These are phyloP conservation scores for Notamacropus eugenii DNA, from an alignment of 2,797 vertebrate genomes.

Conservation along the genomic window DNA sequence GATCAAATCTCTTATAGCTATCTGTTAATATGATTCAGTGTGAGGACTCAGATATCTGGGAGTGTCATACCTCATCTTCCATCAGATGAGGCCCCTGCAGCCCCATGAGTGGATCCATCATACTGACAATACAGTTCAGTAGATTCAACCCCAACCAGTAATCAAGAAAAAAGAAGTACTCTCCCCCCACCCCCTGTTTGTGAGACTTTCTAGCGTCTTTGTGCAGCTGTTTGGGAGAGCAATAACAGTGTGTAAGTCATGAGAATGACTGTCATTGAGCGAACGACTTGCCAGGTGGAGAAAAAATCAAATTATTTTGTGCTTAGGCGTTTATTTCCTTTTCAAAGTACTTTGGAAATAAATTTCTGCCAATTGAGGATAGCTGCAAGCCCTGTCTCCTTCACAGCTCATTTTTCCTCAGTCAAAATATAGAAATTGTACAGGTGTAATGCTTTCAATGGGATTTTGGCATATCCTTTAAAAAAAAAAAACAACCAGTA, in stretches of 20 bases:
- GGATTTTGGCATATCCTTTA: background rate
- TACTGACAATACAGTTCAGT: slow-evolving; percentile 11
- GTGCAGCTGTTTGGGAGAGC: background rate
- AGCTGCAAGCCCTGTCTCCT: slow-evolving; percentile 42
- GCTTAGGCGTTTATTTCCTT: slow-evolving; percentile 60
- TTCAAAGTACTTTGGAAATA: slow-evolving; percentile 58
- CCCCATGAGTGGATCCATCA: slow-evolving; percentile 12
- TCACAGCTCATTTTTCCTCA: slow-evolving; percentile 54
- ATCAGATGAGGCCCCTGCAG: background rate
- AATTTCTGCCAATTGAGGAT: slow-evolving; percentile 53
- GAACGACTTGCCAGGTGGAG: slow-evolving; percentile 32
- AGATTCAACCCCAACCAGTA: background rate
- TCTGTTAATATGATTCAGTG: background rate
- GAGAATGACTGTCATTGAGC: slow-evolving; percentile 54
- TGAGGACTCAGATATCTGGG: background rate
- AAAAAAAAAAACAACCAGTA: slow-evolving; percentile 43
- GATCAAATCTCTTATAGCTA: background rate
- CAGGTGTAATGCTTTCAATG: background rate
- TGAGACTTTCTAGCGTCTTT: slow-evolving; percentile 17
- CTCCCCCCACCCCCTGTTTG: background rate
- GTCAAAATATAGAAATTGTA: slow-evolving; percentile 44
- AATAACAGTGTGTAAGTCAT: slow-evolving; percentile 51
- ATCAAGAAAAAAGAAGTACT: slow-evolving; percentile 21
- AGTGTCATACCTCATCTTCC: background rate
- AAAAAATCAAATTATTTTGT: slow-evolving; percentile 59